These are phyloP conservation scores for Blastobasis lacticolella DNA, from an alignment of 2,888 invertebrate species.

Conservation along the genomic window DNA sequence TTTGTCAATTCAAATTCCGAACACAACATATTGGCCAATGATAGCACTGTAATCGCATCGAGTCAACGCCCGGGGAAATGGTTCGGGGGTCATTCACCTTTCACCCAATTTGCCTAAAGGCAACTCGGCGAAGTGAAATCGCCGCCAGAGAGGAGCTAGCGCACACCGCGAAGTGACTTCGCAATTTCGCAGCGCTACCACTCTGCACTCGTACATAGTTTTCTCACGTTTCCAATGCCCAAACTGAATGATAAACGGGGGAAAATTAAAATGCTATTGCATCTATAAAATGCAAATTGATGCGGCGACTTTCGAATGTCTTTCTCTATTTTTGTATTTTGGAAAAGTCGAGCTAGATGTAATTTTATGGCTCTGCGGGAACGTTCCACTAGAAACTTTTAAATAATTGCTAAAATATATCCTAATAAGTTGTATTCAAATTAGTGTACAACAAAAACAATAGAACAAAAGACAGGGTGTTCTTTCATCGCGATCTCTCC, in stretches of 20 bases:
- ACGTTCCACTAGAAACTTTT: no score
- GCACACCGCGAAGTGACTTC: slow-evolving; percentile 9
- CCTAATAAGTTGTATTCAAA: no score
- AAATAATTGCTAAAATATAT: no score
- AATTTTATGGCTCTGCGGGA: no score
- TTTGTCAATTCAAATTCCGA: slow-evolving; percentile 23
- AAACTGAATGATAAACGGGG: background rate
- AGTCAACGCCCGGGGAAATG: slow-evolving; percentile 60
- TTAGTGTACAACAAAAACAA: no score
- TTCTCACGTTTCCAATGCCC: slow-evolving; percentile 1
- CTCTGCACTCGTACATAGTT: slow-evolving; percentile 7
- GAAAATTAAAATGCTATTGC: slow-evolving; percentile 1
- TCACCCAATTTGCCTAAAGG: slow-evolving; percentile 62
- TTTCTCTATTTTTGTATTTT: no score
- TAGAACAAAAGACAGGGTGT: no score
- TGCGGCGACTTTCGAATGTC: no score
- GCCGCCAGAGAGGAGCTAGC: background rate
- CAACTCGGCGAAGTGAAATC: slow-evolving; percentile 23
- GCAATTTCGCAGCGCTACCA: slow-evolving; percentile 24
- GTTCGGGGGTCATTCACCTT: slow-evolving; percentile 51
- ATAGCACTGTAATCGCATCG: slow-evolving; percentile 48
- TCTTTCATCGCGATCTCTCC: no score
- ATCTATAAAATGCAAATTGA: background rate
- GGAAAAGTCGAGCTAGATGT: no score
- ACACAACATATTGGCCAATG: slow-evolving; percentile 51